Base-by-base conservation (phyloP, 2,888 invertebrate species). In the Tenthredo livida region DNA sequence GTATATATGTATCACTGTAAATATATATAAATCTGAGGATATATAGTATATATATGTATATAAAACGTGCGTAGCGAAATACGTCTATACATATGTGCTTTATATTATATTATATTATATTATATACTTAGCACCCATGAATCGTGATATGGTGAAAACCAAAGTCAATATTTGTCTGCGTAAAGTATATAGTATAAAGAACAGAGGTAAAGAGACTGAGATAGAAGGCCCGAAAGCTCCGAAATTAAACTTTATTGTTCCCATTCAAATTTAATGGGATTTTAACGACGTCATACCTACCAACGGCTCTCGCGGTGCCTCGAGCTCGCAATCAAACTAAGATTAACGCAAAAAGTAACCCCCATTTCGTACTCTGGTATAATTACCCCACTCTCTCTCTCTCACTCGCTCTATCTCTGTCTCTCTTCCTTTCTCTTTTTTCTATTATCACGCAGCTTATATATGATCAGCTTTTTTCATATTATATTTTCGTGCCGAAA, bases 271-370 rank as follows among this genome's bases (percentile, higher is more conserved):
- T 80, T 80, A 80, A 80, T 80, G 61, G 15, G 80, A 80, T 80
- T 80, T 80, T 80, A 80, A 80, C 80, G 58, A 80, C 80, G 37
- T 50, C 40, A 37, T 58, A n/a, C 21, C 25, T 17, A n/a, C 21
- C 29, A 40, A 33, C 40, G 43, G 12, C 15, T 54, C 54, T 77
- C 50, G 29, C 17, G 29, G 15, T 50, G 58, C 40, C 58, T 54
- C 50, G 33, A 77, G 77, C 54, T 80, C 40, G 80, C 80, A 80
- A 80, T 80, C 80, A 80, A 80, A 80, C 80, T 80, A 80, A 80
- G 80, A 80, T 80, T 80, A 80, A 61, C 80, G 37, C 58, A 21
- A 80, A 80, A 80, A 80, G 37, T 25, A 15, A 40, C 50, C 77
- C 54, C 4, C 10, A 5, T 54, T 15, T 40, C 21, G 6, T 40